Evolutionary conservation across 1,140 invertebrate genomes (phyloP), one percentile per base, ranked within the genome.

Genomic region (Bombus huntii): DNA sequence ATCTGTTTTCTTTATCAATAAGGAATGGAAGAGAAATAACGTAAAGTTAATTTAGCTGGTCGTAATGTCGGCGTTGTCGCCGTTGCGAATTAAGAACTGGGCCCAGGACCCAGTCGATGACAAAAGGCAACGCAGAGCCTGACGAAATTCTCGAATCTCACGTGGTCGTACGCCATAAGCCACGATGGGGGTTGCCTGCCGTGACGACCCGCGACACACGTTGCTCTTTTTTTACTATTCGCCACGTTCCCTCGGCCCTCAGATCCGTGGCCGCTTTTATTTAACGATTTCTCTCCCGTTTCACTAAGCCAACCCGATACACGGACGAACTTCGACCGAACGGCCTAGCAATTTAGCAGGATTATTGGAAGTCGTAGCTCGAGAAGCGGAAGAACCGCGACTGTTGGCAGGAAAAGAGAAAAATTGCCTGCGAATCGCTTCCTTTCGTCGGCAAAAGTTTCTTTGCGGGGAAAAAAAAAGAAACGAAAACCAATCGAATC

Each of bases 221-320:
- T 85, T 87, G 83, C 76, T 90, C 86, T 89, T 90, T 90, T 65
- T 90, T 90, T 89, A 72, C 72, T 85, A 87, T 85, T 73, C 81
- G 77, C 78, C 80, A 73, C 77, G 74, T 83, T 88, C 90, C 59
- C 83, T 88, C 85, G 42, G n/a, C 53, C 59, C 57, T 44, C 78
- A 34, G 77, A 70, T 68, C 65, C 77, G 34, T 81, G 83, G 34
- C 79, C 89, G 88, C 85, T 88, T 88, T 88, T 89, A 91, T 91
- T 92, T 92, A 78, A 84, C 86, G 83, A 89, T 91, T 89, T 89
- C 89, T 90, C 90, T 91, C 88, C 85, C 85, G 89, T 91, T 91
- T 89, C 90, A 85, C 81, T 74, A 78, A 74, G 83, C 87, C 82
- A 79, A 85, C 88, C 53, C 89, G 74, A 86, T 80, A 65, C 74